phyloP scores from a whole-genome alignment of 2,113 vertebrate genomes.

The Heteronetta atricapilla region DNA sequence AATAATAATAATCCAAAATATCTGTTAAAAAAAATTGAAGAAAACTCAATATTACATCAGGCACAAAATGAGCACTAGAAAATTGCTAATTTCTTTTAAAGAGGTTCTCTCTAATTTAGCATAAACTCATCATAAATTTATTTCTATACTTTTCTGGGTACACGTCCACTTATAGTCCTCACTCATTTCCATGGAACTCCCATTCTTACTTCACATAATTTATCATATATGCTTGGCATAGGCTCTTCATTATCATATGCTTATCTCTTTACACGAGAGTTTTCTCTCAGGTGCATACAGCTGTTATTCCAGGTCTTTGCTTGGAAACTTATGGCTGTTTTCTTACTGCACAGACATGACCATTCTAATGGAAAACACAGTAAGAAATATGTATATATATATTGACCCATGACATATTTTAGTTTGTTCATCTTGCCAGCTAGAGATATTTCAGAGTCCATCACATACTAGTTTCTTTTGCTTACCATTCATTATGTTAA shows the following conservation, averaged over 20 bases:
- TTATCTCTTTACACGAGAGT: background rate
- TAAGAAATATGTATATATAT: background rate
- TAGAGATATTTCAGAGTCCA: background rate
- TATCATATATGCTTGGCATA: background rate
- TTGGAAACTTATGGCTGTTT: background rate
- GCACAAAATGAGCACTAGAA: background rate
- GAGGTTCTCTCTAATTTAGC: background rate
- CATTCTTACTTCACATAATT: background rate
- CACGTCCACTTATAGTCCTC: accelerated
- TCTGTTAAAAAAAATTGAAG: background rate
- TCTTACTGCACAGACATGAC: background rate
- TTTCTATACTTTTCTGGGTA: background rate
- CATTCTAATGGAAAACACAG: background rate
- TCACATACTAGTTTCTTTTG: background rate
- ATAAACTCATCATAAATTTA: background rate
- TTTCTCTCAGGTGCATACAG: background rate
- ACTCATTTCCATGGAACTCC: background rate
- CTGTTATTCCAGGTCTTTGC: background rate
- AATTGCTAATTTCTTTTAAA: background rate
- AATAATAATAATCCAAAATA: background rate
- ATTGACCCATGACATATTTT: background rate
- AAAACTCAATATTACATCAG: background rate
- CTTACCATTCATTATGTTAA: background rate
- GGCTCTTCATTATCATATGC: background rate
- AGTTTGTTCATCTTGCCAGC: background rate